Evolutionary conservation across 2,797 vertebrate species (phyloP).

Genomic region (Parambassis ranga): DNA sequence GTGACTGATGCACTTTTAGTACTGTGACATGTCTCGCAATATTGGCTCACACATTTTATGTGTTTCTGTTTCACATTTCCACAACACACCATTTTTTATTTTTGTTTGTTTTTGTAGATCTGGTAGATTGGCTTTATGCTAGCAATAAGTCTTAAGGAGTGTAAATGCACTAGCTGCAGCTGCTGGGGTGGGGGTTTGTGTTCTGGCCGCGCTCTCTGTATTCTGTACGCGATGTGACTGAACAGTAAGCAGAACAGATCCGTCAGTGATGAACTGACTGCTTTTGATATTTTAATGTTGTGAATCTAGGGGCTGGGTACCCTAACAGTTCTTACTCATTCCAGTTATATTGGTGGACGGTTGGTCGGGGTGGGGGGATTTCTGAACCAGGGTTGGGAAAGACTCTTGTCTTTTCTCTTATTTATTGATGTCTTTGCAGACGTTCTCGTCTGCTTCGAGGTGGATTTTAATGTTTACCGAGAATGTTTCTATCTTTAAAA

Average conservation of each 20-base stretch:
- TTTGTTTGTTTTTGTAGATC: too few relatives aligned
- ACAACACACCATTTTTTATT: too few relatives aligned
- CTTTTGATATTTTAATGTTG: constrained; percentile 43
- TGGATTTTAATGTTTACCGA: constrained; percentile 39
- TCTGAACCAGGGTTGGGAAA: constrained; percentile 39
- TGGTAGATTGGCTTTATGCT: neutral
- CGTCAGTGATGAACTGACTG: constrained; percentile 39
- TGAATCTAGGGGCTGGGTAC: constrained; percentile 73
- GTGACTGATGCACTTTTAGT: too few relatives aligned
- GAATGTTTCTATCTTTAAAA: constrained; percentile 14
- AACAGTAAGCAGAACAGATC: neutral
- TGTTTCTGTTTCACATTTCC: too few relatives aligned
- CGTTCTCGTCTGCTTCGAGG: constrained; percentile 27
- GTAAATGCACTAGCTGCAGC: constrained; percentile 9
- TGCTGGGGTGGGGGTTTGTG: neutral
- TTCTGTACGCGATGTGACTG: constrained; percentile 11
- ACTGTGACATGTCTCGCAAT: too few relatives aligned
- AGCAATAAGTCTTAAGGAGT: neutral
- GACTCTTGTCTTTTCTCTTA: constrained; percentile 44
- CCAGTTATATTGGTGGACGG: constrained; percentile 27
- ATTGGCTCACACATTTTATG: too few relatives aligned
- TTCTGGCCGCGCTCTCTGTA: constrained; percentile 4
- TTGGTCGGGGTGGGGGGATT: neutral
- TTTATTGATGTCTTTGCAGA: constrained; percentile 62
- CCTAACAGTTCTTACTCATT: constrained; percentile 61